Percentiles rank a stretch among this genome's conserved stretches.
phyloP scores from a whole-genome alignment of 2,113 vertebrate species.

The Bagarius yarrelli region DNA sequence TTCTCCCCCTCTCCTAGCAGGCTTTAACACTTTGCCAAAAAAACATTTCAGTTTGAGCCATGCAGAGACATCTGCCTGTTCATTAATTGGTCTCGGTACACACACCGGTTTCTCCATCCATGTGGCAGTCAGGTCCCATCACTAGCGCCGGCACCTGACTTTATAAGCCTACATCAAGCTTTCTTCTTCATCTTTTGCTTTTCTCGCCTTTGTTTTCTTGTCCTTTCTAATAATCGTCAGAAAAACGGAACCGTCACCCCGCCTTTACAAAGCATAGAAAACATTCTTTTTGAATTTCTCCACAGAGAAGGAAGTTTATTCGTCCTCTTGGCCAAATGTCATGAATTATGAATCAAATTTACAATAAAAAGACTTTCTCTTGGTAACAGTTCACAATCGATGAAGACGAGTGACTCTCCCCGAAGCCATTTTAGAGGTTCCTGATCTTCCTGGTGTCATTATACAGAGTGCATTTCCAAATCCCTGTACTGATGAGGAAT shows the following conservation, averaged over 20 bases:
- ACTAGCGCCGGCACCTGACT: too few species aligned
- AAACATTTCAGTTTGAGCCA: neutral
- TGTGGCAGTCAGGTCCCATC: neutral
- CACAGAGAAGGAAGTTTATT: constrained; percentile 1
- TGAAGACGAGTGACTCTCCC: neutral
- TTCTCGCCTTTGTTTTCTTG: neutral
- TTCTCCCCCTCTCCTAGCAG: neutral
- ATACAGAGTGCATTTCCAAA: neutral
- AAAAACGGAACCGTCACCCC: neutral
- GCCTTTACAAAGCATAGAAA: neutral
- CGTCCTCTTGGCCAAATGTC: neutral
- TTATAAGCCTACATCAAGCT: neutral
- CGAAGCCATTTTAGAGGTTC: neutral
- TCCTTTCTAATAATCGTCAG: neutral
- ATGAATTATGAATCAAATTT: constrained; percentile 31
- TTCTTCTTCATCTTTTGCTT: neutral
- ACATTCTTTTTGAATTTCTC: constrained; percentile 7
- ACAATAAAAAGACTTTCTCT: neutral
- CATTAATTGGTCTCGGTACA: constrained; percentile 44
- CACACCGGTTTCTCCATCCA: constrained; percentile 3
- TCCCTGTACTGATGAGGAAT: constrained; percentile 14
- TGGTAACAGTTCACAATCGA: constrained; percentile 8
- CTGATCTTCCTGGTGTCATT: neutral
- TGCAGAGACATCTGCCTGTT: constrained; percentile 12
- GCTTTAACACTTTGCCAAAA: constrained; percentile 33